Evolutionary conservation across 1,140 invertebrate genomes (phyloP).

Genomic region (Drosophila kohkoa): DNA sequence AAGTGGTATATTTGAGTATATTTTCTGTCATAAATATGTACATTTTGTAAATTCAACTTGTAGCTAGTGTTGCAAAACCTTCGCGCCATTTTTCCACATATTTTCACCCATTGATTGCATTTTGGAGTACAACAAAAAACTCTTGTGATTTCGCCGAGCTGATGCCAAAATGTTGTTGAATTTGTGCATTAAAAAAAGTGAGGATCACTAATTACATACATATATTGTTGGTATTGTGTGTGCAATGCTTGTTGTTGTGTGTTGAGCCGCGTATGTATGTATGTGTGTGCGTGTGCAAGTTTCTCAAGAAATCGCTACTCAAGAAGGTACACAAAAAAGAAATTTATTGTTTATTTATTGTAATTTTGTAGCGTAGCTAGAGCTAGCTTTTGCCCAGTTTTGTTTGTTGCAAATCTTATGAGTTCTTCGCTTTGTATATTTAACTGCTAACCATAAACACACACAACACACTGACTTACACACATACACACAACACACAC

Average conservation of each 20-base stretch:
- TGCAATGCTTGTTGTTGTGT: constrained; percentile 24
- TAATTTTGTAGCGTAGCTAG: constrained; percentile 28
- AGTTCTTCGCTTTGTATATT: constrained; percentile 72
- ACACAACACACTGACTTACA: constrained; percentile 33
- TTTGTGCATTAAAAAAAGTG: constrained; percentile 3
- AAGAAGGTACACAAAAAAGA: constrained; percentile 56
- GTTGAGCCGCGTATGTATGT: constrained; percentile 26
- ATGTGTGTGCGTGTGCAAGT: constrained; percentile 66
- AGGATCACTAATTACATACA: too few relatives aligned
- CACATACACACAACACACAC: constrained; percentile 35
- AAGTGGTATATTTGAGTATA: background rate
- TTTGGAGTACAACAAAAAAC: background rate
- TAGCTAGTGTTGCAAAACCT: constrained; percentile 44
- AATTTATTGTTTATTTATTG: constrained; percentile 51
- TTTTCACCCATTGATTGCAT: constrained; percentile 21
- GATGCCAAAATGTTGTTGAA: constrained; percentile 12
- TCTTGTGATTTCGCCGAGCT: background rate
- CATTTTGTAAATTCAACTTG: constrained; percentile 2
- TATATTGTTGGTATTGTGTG: background rate
- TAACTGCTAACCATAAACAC: constrained; percentile 51
- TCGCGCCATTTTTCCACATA: constrained; percentile 49
- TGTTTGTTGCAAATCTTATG: constrained; percentile 69
- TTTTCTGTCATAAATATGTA: background rate
- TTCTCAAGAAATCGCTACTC: constrained; percentile 45
- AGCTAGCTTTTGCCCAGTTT: constrained; percentile 44